phyloP scores from a whole-genome alignment of 2,113 vertebrate species.

The Dolichotis patagonum region DNA sequence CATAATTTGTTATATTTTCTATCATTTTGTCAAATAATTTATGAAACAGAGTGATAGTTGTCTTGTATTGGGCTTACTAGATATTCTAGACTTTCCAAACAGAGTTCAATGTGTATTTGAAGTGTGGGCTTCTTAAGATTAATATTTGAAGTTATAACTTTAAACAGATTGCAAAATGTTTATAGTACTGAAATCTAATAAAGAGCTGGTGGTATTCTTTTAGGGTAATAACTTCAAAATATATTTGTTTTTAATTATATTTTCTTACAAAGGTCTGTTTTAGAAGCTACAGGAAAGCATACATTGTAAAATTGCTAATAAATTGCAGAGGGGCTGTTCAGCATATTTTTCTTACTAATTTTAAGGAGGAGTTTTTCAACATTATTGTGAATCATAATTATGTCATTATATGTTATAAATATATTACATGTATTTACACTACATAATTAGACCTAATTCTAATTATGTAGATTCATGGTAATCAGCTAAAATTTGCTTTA shows the following conservation, averaged over 20 bases:
- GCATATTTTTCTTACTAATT: slow-evolving; percentile 81
- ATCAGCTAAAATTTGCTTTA: slow-evolving; percentile 91
- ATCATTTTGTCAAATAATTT: neutral
- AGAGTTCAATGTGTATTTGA: neutral
- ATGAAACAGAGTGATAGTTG: neutral
- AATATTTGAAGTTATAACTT: slow-evolving; percentile 26
- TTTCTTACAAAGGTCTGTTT: slow-evolving; percentile 57
- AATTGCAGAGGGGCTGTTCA: slow-evolving; percentile 67
- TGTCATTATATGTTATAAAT: slow-evolving; percentile 86
- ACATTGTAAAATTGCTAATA: slow-evolving; percentile 79
- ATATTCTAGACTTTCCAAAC: neutral
- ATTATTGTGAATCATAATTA: slow-evolving; percentile 85
- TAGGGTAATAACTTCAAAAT: slow-evolving; percentile 61
- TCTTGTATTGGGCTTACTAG: neutral
- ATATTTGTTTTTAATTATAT: slow-evolving; percentile 69
- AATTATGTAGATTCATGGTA: slow-evolving; percentile 92
- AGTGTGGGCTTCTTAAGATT: slow-evolving; percentile 8
- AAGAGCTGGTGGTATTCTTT: slow-evolving; percentile 44
- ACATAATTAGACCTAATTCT: slow-evolving; percentile 90
- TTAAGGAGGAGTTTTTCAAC: slow-evolving; percentile 82
- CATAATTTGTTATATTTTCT: neutral
- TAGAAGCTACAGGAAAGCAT: slow-evolving; percentile 68
- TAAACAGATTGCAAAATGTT: slow-evolving; percentile 47
- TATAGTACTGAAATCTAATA: slow-evolving; percentile 56
- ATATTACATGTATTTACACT: slow-evolving; percentile 91